phyloP scores from a whole-genome alignment of 2,888 invertebrate species.

The Drosophila infuscata region DNA sequence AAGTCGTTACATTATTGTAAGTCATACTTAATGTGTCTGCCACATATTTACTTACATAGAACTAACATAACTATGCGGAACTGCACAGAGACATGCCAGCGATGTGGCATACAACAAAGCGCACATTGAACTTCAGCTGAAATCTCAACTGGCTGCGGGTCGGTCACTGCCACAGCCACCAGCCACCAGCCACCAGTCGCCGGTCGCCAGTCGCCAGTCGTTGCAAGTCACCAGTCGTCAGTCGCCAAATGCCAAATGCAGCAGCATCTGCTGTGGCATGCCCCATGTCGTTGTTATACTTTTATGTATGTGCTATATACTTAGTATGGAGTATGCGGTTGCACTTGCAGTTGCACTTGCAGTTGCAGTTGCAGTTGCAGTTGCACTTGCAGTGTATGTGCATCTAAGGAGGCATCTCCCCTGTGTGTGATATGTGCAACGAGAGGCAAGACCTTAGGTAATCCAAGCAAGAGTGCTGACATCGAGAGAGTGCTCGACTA shows the following conservation, averaged over 20 bases:
- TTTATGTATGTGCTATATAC: slow-evolving; percentile 18
- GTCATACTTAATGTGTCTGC: neutral
- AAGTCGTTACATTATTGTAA: neutral
- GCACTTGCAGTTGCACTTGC: slow-evolving; percentile 1
- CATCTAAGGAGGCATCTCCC: slow-evolving; percentile 10
- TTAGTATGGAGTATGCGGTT: slow-evolving; percentile 20
- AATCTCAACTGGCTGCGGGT: slow-evolving; percentile 64
- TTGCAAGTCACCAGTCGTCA: slow-evolving; percentile 25
- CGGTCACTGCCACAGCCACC: slow-evolving; percentile 60
- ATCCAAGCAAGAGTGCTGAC: neutral
- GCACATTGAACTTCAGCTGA: slow-evolving; percentile 68
- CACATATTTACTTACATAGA: slow-evolving; percentile 2
- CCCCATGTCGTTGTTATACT: slow-evolving; percentile 24
- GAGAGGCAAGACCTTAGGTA: slow-evolving; percentile 11
- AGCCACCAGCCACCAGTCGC: neutral
- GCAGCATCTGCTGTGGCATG: slow-evolving; percentile 20
- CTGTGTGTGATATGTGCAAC: slow-evolving; percentile 27
- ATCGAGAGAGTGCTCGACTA: neutral
- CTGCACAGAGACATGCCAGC: slow-evolving; percentile 39
- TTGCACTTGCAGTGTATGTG: slow-evolving; percentile 3
- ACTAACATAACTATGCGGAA: slow-evolving; percentile 61
- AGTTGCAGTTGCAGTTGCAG: neutral
- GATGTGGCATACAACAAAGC: slow-evolving; percentile 49
- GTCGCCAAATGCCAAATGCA: slow-evolving; percentile 61
- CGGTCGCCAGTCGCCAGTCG: neutral